Base-by-base conservation (phyloP, 1,140 invertebrate species). In the Caenorhabditis tropicalis region DNA sequence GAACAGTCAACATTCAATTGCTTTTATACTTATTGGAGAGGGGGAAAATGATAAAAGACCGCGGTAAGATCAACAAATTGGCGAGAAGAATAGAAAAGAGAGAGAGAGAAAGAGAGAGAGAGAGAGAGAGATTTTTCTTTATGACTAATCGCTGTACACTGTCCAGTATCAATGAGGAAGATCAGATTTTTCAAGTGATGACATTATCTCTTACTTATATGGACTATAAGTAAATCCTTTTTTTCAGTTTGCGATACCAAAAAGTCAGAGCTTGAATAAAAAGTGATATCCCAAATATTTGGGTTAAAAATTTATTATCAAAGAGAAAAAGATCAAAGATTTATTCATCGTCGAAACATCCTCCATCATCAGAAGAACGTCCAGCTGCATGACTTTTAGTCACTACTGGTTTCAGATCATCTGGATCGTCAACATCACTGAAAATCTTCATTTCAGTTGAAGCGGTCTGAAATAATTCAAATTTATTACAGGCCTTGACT, bases 1-100 rank as follows among this genome's bases (percentile, higher is more conserved):
- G 36, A 12, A 74, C 33, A 43, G 15, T 74, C 65, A 74, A 74
- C 65, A 74, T 24, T 74, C 65, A 12, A n/a, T 36, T 65, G 36
- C 36, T 74, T 74, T 74, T 74, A 36, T 36, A 36, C 15, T n/a
- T 24, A n/a, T 56, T 24, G 7, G 65, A 21, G 21, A 12, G 53
- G 29, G 53, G 24, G 65, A 15, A 10, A 43, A 21, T 43, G 36
- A 65, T 36, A 36, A 65, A 36, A 43, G 33, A 16, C 15, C 58
- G 31, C 4, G 21, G 10, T 33, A 65, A 65, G 58, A 65, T 33
- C 58, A 65, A 65, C 36, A 74, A 74, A 21, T 46, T 65, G 58
- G 5, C 29, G 49, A 12, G 27, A 15, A n/a, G 27, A 58, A 29
- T 29, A 27, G 29, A 31, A 58, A 2, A 27, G 24, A 58, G 49